These are phyloP conservation scores for Amphipoea oculea DNA, from an alignment of 2,888 invertebrate species.

Conservation along the genomic window DNA sequence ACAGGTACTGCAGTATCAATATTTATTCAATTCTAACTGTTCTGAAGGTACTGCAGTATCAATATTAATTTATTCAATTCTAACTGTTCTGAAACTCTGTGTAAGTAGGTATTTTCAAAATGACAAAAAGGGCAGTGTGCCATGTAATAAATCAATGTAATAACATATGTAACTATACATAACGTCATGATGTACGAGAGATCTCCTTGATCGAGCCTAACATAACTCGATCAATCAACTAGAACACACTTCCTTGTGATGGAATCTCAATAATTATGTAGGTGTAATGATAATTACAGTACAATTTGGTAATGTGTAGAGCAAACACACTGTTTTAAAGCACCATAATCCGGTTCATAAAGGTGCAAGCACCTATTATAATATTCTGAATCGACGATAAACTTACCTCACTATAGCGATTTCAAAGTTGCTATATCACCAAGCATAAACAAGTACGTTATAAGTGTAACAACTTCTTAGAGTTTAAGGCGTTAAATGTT, in stretches of 20 bases:
- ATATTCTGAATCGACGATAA: constrained; percentile 31
- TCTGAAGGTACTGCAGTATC: too few species aligned
- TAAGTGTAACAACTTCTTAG: constrained; percentile 30
- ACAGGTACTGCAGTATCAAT: background rate
- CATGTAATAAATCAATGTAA: background rate
- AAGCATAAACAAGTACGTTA: constrained; percentile 40
- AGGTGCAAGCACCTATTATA: constrained; percentile 18
- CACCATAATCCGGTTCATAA: constrained; percentile 2
- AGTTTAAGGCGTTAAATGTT: constrained; percentile 55
- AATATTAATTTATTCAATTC: background rate
- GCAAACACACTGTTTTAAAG: background rate
- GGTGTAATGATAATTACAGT: background rate
- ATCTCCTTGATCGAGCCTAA: constrained; percentile 4
- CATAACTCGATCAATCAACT: constrained; percentile 30
- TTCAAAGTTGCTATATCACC: constrained; percentile 38
- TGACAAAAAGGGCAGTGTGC: background rate
- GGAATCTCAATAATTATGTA: constrained; percentile 12
- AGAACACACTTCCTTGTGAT: constrained; percentile 3
- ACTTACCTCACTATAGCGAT: constrained; percentile 16
- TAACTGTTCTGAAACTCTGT: background rate
- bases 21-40: background rate
- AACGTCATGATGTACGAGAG: background rate
- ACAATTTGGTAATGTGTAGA: constrained; percentile 9
- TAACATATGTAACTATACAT: too few species aligned
- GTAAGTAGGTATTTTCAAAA: background rate